Percentiles rank a stretch among this genome's conserved stretches.
These are phyloP conservation scores for Gallinago jamesoni DNA, from an alignment of 2,113 vertebrate species.

Conservation along the genomic window DNA sequence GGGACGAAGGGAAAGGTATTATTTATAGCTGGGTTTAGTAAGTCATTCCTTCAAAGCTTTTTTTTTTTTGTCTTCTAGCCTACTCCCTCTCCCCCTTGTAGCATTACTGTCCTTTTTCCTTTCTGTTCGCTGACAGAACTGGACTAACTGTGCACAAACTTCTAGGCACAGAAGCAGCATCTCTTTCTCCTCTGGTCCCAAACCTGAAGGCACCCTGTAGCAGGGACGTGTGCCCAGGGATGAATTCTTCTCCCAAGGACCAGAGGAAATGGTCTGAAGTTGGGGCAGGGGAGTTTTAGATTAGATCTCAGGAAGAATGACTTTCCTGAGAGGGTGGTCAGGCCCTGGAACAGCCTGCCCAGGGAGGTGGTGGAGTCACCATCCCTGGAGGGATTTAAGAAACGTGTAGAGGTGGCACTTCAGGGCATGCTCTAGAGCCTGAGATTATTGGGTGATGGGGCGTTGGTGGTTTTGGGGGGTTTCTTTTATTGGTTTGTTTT, in stretches of 20 bases:
- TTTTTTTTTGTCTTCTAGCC: background rate
- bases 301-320: no score
- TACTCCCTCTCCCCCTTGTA: background rate
- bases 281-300: no score
- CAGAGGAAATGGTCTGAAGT: no score
- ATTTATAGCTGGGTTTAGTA: constrained; percentile 29
- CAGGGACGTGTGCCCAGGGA: accelerated
- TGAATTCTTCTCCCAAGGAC: background rate
- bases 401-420: no score
- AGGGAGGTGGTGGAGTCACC: no score
- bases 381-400: no score
- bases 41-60: background rate
- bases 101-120: background rate
- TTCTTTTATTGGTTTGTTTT: no score
- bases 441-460: no score
- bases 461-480: no score
- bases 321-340: no score
- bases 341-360: no score
- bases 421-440: no score
- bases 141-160: background rate
- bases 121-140: accelerated
- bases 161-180: background rate
- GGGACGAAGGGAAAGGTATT: background rate
- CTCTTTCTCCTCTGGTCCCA: background rate
- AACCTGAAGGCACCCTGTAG: background rate